Evolutionary conservation across 2,113 vertebrate genomes (phyloP).

Genomic region (Acanthochromis polyacanthus): DNA sequence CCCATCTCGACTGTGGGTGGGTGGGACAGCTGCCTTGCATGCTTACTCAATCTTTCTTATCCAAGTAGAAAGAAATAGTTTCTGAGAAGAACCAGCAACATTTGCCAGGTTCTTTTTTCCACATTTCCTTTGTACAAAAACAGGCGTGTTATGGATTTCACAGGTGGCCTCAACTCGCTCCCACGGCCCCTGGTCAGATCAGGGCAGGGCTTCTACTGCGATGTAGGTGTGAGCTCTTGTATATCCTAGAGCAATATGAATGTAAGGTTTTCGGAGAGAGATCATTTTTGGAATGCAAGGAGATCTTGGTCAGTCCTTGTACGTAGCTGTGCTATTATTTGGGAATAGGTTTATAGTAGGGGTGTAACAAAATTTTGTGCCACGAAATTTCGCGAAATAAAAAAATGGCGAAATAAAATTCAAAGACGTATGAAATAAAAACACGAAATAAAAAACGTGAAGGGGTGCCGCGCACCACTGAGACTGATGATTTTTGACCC

Average conservation of each 20-base stretch:
- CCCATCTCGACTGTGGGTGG: conserved; percentile 32
- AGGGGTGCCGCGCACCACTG: too few species aligned
- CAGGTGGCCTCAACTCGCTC: conserved; percentile 56
- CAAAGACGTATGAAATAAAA: too few species aligned
- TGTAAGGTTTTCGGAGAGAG: neutral
- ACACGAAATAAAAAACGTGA: too few species aligned
- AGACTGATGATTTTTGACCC: too few species aligned
- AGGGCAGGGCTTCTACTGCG: conserved; percentile 24
- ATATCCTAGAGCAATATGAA: neutral
- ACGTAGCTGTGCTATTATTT: neutral
- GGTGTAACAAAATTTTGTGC: too few species aligned
- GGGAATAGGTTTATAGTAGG: too few species aligned
- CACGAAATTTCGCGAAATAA: too few species aligned
- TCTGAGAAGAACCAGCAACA: conserved; percentile 57
- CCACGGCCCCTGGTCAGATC: conserved; percentile 38
- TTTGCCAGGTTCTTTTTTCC: conserved; percentile 53
- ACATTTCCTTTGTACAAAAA: conserved; percentile 68
- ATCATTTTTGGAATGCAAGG: neutral
- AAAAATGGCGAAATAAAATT: too few species aligned
- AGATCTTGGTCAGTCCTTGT: neutral
- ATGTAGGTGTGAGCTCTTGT: neutral
- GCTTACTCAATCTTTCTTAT: conserved; percentile 50
- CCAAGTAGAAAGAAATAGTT: conserved; percentile 59
- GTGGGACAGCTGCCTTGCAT: conserved; percentile 48
- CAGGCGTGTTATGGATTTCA: conserved; percentile 70